phyloP scores from a whole-genome alignment of 2,888 invertebrate species.

The Eurytoma adleriae region DNA sequence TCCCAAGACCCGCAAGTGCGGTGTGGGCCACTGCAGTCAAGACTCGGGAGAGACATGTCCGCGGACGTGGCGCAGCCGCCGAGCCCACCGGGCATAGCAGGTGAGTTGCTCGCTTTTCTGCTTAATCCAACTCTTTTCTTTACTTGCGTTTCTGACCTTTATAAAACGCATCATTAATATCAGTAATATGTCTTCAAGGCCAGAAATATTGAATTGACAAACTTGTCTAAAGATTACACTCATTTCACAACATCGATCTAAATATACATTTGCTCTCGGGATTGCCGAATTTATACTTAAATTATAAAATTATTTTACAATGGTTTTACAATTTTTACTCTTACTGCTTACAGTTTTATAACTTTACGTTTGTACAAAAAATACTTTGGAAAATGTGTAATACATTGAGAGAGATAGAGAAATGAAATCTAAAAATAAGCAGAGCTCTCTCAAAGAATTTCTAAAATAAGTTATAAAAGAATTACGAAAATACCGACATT shows the following conservation, averaged over 20 bases:
- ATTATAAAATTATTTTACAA: not conserved
- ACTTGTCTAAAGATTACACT: too few relatives aligned
- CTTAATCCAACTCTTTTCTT: conserved; percentile 2
- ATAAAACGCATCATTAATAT: not conserved
- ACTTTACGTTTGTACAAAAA: too few relatives aligned
- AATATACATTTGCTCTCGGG: not conserved
- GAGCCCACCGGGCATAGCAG: conserved; percentile 44
- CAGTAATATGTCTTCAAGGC: too few relatives aligned
- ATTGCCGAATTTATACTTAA: not conserved
- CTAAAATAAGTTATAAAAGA: too few relatives aligned
- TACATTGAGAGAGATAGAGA: too few relatives aligned
- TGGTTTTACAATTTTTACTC: not conserved
- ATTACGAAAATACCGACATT: too few relatives aligned
- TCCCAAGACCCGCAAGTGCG: not conserved
- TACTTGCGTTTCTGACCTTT: not conserved
- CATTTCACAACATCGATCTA: too few relatives aligned
- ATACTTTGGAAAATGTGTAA: too few relatives aligned
- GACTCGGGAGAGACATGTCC: conserved; percentile 26
- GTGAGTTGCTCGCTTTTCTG: too few relatives aligned
- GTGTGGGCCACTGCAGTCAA: not conserved
- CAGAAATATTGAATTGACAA: too few relatives aligned
- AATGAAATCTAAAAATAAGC: too few relatives aligned
- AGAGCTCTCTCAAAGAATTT: too few relatives aligned
- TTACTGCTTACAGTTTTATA: not conserved
- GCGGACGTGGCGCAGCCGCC: conserved; percentile 52